Conservation (phyloP, 2,113 vertebrate species). For the Ceyx margarethae region DNA sequence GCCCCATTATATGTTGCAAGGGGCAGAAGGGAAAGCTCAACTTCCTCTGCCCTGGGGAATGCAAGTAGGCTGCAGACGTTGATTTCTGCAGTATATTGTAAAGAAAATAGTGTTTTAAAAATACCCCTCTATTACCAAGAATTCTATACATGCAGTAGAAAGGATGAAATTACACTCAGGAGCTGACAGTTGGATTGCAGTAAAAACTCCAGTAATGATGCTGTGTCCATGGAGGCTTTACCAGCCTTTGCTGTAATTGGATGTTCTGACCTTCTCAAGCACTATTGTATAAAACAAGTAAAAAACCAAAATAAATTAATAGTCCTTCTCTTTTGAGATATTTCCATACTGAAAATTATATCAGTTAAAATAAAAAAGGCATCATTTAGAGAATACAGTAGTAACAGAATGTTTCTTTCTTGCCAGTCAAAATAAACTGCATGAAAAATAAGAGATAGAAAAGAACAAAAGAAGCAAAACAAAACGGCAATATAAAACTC, state of each 20-base stretch:
- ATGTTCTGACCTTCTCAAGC: slow-evolving; percentile 39
- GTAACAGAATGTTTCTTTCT: slow-evolving; percentile 36
- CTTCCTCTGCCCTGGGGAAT: neutral
- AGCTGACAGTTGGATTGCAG: slow-evolving; percentile 48
- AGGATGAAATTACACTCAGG: slow-evolving; percentile 34
- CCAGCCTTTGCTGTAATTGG: slow-evolving; percentile 31
- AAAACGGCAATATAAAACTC: neutral
- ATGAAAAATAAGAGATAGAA: neutral
- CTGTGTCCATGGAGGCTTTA: slow-evolving; percentile 23
- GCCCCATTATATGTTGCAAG: accelerated
- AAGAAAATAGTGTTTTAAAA: neutral
- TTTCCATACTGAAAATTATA: slow-evolving; percentile 26
- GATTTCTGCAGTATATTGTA: neutral
- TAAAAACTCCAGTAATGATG: slow-evolving; percentile 46
- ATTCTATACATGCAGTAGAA: neutral
- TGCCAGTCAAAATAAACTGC: neutral
- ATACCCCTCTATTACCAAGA: neutral
- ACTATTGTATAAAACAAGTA: slow-evolving; percentile 38
- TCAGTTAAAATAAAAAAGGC: slow-evolving; percentile 15
- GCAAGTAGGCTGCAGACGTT: neutral
- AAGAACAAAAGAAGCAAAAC: neutral
- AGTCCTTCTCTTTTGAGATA: neutral
- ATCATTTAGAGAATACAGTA: slow-evolving; percentile 53
- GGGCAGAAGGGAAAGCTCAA: neutral
- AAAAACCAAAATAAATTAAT: neutral